Conservation (phyloP, 2,113 vertebrate species). For the Ochotona princeps region DNA sequence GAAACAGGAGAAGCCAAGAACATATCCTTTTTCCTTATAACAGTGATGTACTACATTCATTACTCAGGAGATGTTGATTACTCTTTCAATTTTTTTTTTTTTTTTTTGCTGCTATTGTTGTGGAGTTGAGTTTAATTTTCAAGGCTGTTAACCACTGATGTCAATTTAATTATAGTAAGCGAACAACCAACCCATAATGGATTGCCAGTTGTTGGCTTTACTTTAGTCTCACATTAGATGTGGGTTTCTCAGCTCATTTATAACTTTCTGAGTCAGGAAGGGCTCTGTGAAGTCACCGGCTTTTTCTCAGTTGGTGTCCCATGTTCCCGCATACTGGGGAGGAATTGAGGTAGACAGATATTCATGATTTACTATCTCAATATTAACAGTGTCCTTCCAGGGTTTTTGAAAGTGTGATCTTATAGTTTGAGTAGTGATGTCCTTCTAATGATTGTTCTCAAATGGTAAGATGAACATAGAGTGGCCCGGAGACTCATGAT, state of each 20-base stretch:
- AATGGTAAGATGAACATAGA: conserved; percentile 10
- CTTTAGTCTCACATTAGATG: conserved; percentile 23
- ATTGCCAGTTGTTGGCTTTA: conserved; percentile 19
- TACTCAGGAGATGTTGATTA: conserved; percentile 59
- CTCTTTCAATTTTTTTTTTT: conserved; percentile 4
- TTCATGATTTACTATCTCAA: conserved; percentile 60
- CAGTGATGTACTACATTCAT: conserved; percentile 35
- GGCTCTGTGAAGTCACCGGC: not conserved
- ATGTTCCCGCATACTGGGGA: not conserved
- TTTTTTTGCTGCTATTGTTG: not conserved
- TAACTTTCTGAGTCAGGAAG: conserved; percentile 42
- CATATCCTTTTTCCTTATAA: conserved; percentile 36
- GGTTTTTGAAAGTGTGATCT: conserved; percentile 30
- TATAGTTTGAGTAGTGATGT: conserved; percentile 47
- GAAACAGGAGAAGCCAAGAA: not conserved
- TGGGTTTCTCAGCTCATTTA: conserved; percentile 42
- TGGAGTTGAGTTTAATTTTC: conserved; percentile 71
- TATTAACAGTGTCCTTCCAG: conserved; percentile 33
- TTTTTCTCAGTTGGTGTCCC: conserved; percentile 10
- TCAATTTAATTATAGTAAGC: conserved; percentile 68
- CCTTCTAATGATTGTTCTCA: conserved; percentile 35
- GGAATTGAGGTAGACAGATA: not conserved
- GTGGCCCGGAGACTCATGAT: not conserved
- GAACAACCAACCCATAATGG: conserved; percentile 53
- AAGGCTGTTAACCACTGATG: conserved; percentile 72